Evolutionary conservation across 1,140 invertebrate species (phyloP).

Genomic region (Acyrthosiphon pisum): DNA sequence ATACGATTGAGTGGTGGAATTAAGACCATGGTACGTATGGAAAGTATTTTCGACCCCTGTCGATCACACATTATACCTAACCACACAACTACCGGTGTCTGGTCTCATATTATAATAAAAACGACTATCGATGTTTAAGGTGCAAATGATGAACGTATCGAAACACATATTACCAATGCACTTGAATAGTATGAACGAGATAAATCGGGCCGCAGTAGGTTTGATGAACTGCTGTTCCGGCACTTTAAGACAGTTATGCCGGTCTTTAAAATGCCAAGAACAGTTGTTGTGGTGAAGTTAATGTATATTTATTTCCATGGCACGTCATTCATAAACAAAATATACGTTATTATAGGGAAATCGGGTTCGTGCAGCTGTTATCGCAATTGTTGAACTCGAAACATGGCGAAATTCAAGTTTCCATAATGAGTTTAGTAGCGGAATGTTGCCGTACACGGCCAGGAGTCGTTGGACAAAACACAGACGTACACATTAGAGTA

Average conservation of each 20-base stretch:
- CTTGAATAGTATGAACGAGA: background rate
- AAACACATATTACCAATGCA: background rate
- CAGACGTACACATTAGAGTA: background rate
- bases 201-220: background rate
- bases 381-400: background rate
- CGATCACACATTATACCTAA: background rate
- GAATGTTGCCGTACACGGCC: slow-evolving; percentile 15
- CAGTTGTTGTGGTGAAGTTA: background rate
- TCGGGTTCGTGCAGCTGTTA: background rate
- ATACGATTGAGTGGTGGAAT: background rate
- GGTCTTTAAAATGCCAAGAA: slow-evolving; percentile 32
- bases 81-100: background rate
- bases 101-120: background rate
- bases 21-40: background rate
- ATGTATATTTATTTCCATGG: background rate
- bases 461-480: background rate
- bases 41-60: background rate
- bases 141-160: background rate
- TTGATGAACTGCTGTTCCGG: background rate
- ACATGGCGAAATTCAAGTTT: background rate
- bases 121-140: background rate
- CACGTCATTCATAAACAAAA: background rate
- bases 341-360: background rate
- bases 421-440: slow-evolving; percentile 8
- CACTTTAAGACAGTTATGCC: background rate